Conservation (phyloP, 2,113 vertebrate genomes). For the Prunella himalayana region DNA sequence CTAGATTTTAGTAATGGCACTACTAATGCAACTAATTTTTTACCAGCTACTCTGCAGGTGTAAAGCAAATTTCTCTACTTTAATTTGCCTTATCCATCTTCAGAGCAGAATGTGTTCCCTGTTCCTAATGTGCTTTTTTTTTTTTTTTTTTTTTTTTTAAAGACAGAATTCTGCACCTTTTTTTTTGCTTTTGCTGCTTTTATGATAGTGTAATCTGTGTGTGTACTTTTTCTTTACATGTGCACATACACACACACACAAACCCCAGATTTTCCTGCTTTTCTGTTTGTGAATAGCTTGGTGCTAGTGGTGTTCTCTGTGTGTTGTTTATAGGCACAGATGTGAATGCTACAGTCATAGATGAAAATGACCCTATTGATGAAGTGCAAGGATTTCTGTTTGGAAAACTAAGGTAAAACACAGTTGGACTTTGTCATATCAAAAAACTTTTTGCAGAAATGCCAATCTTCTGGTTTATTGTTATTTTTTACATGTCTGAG, state of each 20-base stretch:
- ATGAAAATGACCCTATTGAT: conserved; percentile 91
- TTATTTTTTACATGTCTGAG: neutral
- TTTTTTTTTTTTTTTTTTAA: neutral
- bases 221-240: neutral
- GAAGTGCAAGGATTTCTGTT: conserved; percentile 98
- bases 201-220: neutral
- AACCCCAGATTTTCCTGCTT: neutral
- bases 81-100: neutral
- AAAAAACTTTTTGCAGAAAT: neutral
- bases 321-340: conserved; percentile 78
- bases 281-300: neutral
- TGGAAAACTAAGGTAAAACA: conserved; percentile 90
- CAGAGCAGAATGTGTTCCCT: neutral
- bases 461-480: neutral
- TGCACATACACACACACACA: neutral
- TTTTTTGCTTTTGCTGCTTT: neutral
- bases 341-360: conserved; percentile 88
- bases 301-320: neutral
- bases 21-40: neutral
- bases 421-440: neutral
- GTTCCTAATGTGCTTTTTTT: neutral
- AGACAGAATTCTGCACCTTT: neutral
- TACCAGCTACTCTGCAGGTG: neutral
- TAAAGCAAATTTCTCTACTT: neutral
- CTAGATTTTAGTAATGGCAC: neutral